Percentiles rank a stretch among this genome's conserved stretches.
Conservation (phyloP, 2,888 invertebrate species). For the Strigamia maritima region DNA sequence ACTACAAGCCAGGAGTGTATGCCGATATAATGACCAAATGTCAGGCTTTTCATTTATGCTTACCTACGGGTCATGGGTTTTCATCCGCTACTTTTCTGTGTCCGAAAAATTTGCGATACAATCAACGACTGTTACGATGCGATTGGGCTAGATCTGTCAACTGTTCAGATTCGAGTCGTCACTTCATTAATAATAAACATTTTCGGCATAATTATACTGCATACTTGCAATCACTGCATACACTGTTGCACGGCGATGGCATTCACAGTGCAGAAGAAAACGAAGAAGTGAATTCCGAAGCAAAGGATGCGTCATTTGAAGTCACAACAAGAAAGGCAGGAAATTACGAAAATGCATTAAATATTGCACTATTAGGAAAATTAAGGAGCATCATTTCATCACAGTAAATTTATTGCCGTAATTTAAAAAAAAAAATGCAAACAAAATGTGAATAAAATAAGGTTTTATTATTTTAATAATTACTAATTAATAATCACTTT, state of each 20-base stretch:
- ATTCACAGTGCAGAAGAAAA: conserved; percentile 17
- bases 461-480: background rate
- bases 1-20: conserved; percentile 25
- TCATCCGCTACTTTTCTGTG: conserved; percentile 36
- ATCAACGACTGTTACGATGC: conserved; percentile 7
- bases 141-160: conserved; percentile 17
- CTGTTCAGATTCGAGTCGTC: background rate
- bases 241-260: conserved; percentile 17
- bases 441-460: background rate
- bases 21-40: conserved; percentile 26
- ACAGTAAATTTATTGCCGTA: background rate
- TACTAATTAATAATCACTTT: no score
- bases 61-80: conserved; percentile 35
- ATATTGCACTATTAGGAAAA: background rate
- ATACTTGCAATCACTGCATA: conserved; percentile 34
- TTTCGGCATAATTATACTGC: conserved; percentile 34
- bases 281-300: background rate
- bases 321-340: background rate
- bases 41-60: conserved; percentile 35
- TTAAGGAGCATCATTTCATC: background rate
- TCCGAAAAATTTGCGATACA: conserved; percentile 31
- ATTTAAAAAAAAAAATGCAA: background rate
- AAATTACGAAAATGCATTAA: background rate
- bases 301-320: background rate
- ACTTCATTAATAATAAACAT: conserved; percentile 31